phyloP scores from a whole-genome alignment of 1,140 invertebrate species.

The Diachasma alloeum region DNA sequence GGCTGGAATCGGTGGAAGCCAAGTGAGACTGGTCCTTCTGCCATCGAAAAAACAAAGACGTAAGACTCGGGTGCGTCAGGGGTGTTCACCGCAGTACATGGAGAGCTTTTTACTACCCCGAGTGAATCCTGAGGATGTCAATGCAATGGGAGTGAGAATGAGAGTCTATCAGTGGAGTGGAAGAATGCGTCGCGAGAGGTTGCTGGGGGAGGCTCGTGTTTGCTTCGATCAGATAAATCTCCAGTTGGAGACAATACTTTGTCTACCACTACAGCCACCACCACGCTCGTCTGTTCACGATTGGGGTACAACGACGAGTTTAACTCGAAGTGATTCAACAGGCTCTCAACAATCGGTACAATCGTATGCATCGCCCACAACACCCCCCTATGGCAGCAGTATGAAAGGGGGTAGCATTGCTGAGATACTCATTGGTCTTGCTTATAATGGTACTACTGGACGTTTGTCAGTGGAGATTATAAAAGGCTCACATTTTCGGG shows the following conservation, averaged over 20 bases:
- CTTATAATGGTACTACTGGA: conserved; percentile 93
- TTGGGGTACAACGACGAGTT: conserved; percentile 68
- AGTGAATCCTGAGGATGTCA: conserved; percentile 92
- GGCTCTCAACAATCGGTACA: conserved; percentile 89
- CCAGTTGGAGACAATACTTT: conserved; percentile 87
- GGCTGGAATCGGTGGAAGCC: conserved; percentile 76
- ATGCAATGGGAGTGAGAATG: conserved; percentile 87
- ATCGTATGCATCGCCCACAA: conserved; percentile 57
- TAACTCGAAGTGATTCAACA: conserved; percentile 89
- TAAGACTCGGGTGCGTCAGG: conserved; percentile 89
- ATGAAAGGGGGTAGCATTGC: conserved; percentile 82
- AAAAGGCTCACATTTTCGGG: conserved; percentile 92
- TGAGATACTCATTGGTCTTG: conserved; percentile 86
- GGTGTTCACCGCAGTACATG: conserved; percentile 89
- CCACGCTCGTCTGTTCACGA: conserved; percentile 78
- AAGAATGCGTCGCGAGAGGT: conserved; percentile 85
- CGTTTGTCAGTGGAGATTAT: conserved; percentile 91
- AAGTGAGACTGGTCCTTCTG: conserved; percentile 85
- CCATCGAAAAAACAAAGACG: conserved; percentile 93
- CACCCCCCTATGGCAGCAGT: conserved; percentile 70
- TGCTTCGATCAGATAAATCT: conserved; percentile 88
- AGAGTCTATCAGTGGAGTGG: conserved; percentile 81
- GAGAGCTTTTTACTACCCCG: conserved; percentile 91
- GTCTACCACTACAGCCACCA: conserved; percentile 85
- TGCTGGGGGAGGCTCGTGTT: conserved; percentile 90